Percentiles rank a stretch among this genome's conserved stretches.
phyloP scores from a whole-genome alignment of 2,113 vertebrate genomes.

The Solenodon paradoxus region DNA sequence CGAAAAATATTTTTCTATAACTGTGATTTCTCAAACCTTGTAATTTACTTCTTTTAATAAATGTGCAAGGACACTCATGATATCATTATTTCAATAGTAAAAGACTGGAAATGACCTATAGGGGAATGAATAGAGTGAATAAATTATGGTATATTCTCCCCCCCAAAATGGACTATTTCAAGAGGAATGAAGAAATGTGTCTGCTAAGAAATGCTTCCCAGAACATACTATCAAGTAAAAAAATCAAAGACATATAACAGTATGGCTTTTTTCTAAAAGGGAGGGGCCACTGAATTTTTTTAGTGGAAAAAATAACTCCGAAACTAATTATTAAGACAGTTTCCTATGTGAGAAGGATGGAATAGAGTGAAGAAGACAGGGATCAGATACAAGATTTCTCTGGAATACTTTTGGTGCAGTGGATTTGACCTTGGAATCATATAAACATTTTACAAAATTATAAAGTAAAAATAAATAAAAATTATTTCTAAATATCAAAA shows the following conservation, averaged over 20 bases:
- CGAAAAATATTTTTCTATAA: background rate
- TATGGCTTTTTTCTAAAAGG: background rate
- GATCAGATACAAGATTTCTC: background rate
- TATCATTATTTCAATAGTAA: background rate
- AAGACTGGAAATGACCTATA: background rate
- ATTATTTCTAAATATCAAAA: background rate
- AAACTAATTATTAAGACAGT: conserved; percentile 11
- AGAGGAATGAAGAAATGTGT: background rate
- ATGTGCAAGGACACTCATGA: background rate
- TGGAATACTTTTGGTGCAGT: background rate
- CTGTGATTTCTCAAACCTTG: background rate
- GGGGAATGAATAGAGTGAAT: background rate
- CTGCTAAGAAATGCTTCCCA: background rate
- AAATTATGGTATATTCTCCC: background rate
- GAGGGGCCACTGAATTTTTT: background rate
- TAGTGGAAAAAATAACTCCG: background rate
- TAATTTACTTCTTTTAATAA: background rate
- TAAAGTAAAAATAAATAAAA: background rate
- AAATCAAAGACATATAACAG: background rate
- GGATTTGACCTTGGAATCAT: background rate
- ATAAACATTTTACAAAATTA: too few species aligned
- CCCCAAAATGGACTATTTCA: background rate
- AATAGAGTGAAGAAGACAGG: background rate
- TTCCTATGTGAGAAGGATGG: background rate
- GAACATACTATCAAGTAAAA: background rate